These are phyloP conservation scores for Scaptomyza flava DNA, from an alignment of 2,888 invertebrate species.

Conservation along the genomic window DNA sequence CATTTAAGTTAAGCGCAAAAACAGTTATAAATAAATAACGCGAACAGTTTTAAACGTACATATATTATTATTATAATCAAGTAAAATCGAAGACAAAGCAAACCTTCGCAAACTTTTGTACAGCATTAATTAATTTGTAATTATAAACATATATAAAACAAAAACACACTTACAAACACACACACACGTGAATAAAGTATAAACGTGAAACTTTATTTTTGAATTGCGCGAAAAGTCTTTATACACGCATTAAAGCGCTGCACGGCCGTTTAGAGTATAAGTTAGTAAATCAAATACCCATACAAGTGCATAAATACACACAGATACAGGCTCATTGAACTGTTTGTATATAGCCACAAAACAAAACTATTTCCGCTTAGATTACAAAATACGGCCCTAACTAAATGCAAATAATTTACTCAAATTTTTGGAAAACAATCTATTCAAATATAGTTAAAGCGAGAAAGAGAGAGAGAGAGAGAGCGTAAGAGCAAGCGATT, in stretches of 20 bases:
- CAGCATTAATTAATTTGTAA: slow-evolving; percentile 79
- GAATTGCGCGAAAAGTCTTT: slow-evolving; percentile 20
- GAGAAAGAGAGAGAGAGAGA: background rate
- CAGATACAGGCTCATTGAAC: slow-evolving; percentile 26
- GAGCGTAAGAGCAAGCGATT: slow-evolving; percentile 47
- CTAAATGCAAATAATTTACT: slow-evolving; percentile 46
- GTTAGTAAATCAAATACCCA: slow-evolving; percentile 72
- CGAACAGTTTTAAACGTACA: slow-evolving; percentile 9
- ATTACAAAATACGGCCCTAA: slow-evolving; percentile 65
- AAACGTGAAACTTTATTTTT: slow-evolving; percentile 17
- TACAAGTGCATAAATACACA: slow-evolving; percentile 28
- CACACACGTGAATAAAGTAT: slow-evolving; percentile 30
- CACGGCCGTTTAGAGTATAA: slow-evolving; percentile 73
- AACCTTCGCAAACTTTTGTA: slow-evolving; percentile 54
- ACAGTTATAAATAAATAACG: slow-evolving; percentile 12
- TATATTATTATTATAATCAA: slow-evolving; percentile 19
- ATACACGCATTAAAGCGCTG: slow-evolving; percentile 22
- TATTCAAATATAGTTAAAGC: slow-evolving; percentile 26
- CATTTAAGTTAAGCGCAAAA: slow-evolving; percentile 52
- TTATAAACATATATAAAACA: slow-evolving; percentile 30
- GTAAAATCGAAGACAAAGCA: slow-evolving; percentile 34
- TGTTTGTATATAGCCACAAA: slow-evolving; percentile 61
- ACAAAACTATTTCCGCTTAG: slow-evolving; percentile 72
- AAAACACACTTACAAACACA: slow-evolving; percentile 6
- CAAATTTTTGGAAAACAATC: slow-evolving; percentile 37